Conservation (phyloP, 1,140 invertebrate genomes). For the Drosophila eugracilis region DNA sequence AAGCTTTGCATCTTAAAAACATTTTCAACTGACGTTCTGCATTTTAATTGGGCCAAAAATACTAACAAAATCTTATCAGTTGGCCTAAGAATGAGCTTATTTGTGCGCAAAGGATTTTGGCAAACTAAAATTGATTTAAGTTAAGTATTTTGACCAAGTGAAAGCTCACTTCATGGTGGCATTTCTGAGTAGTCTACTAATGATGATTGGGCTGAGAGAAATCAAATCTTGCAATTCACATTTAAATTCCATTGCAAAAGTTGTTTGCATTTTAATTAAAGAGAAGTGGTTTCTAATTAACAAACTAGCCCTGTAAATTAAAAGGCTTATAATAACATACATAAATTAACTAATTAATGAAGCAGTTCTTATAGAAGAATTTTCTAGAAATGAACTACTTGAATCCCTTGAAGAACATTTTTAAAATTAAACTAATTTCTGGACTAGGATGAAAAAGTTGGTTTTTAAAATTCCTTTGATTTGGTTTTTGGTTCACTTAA, state of each 20-base stretch:
- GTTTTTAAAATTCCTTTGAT: too few relatives aligned
- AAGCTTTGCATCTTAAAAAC: not conserved
- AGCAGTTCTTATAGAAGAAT: too few relatives aligned
- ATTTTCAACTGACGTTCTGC: conserved; percentile 17
- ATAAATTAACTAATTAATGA: too few relatives aligned
- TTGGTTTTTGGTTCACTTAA: too few relatives aligned
- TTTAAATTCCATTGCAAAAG: not conserved
- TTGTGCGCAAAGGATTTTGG: conserved; percentile 8
- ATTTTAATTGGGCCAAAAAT: conserved; percentile 60
- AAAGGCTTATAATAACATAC: too few relatives aligned
- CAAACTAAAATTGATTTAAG: not conserved
- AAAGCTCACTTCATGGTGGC: not conserved
- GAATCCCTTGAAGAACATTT: too few relatives aligned
- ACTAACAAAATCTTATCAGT: conserved; percentile 33
- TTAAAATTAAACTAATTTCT: too few relatives aligned
- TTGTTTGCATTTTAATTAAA: not conserved
- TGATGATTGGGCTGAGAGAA: not conserved
- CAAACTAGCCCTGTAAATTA: too few relatives aligned
- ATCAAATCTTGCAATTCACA: not conserved
- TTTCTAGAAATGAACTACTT: too few relatives aligned
- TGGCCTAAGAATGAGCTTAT: not conserved
- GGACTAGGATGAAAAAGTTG: too few relatives aligned
- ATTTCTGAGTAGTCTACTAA: conserved; percentile 1
- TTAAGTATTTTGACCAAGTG: not conserved
- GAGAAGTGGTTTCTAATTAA: not conserved